Conservation (phyloP, 2,888 invertebrate species). For the Tridacna gigas region DNA sequence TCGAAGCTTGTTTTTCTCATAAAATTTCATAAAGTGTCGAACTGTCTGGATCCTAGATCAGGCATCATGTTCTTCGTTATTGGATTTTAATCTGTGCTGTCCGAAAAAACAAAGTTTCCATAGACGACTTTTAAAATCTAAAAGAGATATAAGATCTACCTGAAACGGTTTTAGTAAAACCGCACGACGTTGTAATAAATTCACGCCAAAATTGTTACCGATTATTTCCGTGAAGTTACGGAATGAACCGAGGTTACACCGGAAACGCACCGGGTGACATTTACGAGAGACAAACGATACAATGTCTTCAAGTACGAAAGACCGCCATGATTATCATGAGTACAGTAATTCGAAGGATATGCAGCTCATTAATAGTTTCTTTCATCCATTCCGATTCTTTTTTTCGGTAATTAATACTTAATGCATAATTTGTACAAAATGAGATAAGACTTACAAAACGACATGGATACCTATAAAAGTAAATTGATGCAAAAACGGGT, state of each 20-base stretch:
- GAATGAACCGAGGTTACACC: slow-evolving; percentile 4
- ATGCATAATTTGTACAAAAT: slow-evolving; percentile 9
- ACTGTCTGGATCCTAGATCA: too few species aligned
- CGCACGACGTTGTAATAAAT: background rate
- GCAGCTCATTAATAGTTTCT: slow-evolving; percentile 7
- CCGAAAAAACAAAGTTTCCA: too few species aligned
- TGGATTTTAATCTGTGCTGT: too few species aligned
- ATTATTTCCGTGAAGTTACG: background rate
- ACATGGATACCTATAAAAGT: too few species aligned
- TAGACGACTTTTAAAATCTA: too few species aligned
- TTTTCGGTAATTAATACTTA: slow-evolving; percentile 5
- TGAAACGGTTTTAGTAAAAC: too few species aligned
- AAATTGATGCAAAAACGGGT: too few species aligned
- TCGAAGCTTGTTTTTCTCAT: too few species aligned
- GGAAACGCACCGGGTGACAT: slow-evolving; percentile 15
- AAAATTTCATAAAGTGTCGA: too few species aligned
- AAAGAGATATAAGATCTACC: too few species aligned
- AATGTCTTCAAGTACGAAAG: background rate
- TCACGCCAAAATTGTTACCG: background rate
- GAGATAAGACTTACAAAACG: slow-evolving; percentile 7
- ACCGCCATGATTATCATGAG: background rate
- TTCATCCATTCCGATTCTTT: slow-evolving; percentile 12
- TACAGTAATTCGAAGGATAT: background rate
- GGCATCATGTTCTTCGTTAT: too few species aligned
- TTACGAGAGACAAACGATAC: background rate